A percentile compares a stretch with the other conserved stretches of the same genome.
These are phyloP conservation scores for Oscheius onirici DNA, from an alignment of 2,888 invertebrate species.

Conservation along the genomic window DNA sequence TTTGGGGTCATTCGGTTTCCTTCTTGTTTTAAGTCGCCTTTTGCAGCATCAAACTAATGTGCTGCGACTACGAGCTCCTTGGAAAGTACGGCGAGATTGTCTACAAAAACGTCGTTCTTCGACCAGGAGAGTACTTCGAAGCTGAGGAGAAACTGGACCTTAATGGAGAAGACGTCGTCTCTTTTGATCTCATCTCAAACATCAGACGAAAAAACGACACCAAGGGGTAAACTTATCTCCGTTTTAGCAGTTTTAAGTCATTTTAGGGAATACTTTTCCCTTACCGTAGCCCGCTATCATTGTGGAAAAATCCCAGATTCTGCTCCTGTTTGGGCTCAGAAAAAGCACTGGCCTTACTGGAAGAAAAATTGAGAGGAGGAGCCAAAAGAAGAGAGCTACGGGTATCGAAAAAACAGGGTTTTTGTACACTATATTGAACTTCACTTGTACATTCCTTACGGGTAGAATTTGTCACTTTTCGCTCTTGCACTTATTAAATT, in stretches of 20 bases:
- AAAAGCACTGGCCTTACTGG: slow-evolving; percentile 53
- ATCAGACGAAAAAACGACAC: slow-evolving; percentile 35
- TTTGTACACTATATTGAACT: background rate
- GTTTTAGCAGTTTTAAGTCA: too few relatives aligned
- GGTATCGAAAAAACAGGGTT: background rate
- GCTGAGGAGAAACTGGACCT: slow-evolving; percentile 49
- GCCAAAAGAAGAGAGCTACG: background rate
- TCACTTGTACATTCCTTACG: background rate
- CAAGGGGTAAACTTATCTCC: slow-evolving; percentile 35
- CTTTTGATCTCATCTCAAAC: slow-evolving; percentile 50
- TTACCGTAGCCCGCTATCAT: slow-evolving; percentile 39
- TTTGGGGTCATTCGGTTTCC: too few relatives aligned
- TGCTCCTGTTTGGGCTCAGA: slow-evolving; percentile 44
- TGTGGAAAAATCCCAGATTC: slow-evolving; percentile 46
- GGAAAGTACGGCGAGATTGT: slow-evolving; percentile 54
- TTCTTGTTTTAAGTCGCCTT: too few relatives aligned
- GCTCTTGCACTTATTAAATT: background rate
- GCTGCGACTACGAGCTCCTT: slow-evolving; percentile 67
- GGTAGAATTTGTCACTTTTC: background rate
- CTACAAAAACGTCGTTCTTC: slow-evolving; percentile 56
- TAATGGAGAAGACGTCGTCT: slow-evolving; percentile 40
- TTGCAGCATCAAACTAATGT: slow-evolving; percentile 49
- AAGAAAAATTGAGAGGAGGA: background rate
- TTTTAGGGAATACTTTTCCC: slow-evolving; percentile 31
- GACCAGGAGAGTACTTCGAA: slow-evolving; percentile 50